Percentiles rank a stretch among this genome's conserved stretches.
Evolutionary conservation across 2,797 vertebrate species (phyloP).

Genomic region (Eurystomus glaucurus): DNA sequence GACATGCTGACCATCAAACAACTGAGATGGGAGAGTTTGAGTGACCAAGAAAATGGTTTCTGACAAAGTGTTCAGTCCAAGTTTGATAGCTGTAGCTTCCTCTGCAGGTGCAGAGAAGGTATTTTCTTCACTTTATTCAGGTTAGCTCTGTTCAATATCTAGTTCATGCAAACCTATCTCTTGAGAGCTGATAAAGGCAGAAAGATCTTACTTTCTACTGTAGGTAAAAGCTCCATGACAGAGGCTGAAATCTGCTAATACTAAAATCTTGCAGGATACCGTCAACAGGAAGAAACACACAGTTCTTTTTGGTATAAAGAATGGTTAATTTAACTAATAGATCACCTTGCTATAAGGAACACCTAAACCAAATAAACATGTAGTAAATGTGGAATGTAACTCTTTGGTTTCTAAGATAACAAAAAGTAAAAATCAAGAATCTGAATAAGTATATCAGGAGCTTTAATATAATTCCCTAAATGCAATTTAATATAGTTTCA

Average conservation of each 20-base stretch:
- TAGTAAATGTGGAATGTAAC: neutral
- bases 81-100: neutral
- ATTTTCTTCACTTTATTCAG: constrained; percentile 34
- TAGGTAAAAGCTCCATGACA: neutral
- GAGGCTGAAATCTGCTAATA: neutral
- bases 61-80: neutral
- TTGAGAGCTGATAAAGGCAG: constrained; percentile 15
- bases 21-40: neutral
- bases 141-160: constrained; percentile 18
- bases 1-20: neutral
- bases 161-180: neutral
- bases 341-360: neutral
- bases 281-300: neutral
- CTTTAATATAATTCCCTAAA: neutral
- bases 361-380: neutral
- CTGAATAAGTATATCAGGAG: neutral
- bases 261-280: neutral
- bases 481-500: neutral
- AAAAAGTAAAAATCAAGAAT: neutral
- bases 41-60: neutral
- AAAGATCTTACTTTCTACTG: neutral
- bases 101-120: neutral
- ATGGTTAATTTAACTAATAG: neutral
- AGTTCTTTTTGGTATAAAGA: neutral
- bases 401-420: neutral